Percentiles rank a stretch among this genome's conserved stretches.
Conservation (phyloP, 2,113 vertebrate species). For the Sigmodon hispidus region DNA sequence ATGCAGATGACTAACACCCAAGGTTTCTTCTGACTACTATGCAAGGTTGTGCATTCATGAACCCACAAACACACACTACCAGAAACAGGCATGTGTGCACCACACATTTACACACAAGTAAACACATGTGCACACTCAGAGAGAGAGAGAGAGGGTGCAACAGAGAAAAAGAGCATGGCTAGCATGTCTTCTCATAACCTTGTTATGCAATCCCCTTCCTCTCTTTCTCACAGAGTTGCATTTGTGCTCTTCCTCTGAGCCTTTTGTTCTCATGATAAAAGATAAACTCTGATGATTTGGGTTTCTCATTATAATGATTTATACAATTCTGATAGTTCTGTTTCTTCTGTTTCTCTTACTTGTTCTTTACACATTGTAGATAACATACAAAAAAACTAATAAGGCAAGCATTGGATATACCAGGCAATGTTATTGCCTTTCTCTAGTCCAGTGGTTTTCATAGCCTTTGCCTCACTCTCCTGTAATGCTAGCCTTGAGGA, state of each 20-base stretch:
- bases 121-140: background rate
- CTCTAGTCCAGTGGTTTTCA: background rate
- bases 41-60: background rate
- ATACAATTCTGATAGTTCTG: background rate
- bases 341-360: background rate
- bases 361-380: slow-evolving; percentile 11
- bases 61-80: background rate
- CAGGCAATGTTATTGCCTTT: background rate
- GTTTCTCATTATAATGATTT: background rate
- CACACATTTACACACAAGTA: background rate
- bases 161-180: background rate
- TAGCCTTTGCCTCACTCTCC: slow-evolving; percentile 56
- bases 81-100: background rate
- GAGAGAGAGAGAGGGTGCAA: too few relatives aligned
- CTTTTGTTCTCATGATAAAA: background rate
- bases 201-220: background rate
- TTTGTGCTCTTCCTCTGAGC: background rate
- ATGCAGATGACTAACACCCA: background rate
- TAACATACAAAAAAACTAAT: background rate
- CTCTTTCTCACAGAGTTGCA: background rate
- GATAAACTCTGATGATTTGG: background rate
- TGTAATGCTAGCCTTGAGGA: slow-evolving; percentile 78
- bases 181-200: background rate
- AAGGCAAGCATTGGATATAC: background rate
- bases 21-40: background rate